Base-by-base conservation (phyloP, 2,888 invertebrate species). In the Amphimallon solstitiale region DNA sequence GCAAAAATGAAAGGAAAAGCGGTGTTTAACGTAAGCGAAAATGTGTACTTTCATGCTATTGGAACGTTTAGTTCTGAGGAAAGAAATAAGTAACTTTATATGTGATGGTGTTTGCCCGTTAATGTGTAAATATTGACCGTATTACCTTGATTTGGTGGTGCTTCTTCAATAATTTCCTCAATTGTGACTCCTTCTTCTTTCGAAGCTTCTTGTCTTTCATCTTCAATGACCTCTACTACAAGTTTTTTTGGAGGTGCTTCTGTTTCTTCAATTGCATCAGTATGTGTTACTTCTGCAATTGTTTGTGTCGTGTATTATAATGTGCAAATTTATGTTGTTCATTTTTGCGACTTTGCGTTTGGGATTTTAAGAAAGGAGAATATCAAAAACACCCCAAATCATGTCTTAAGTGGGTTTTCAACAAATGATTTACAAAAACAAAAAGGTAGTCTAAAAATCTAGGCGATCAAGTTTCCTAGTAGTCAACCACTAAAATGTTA, bases 171-270 rank as follows among this genome's bases (percentile, higher is more conserved):
- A 7, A 71, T 63, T 62, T 78, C 43, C 68, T 79, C 75, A 10
- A 77, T 70, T 63, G 75, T 71, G 34, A 73, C 68, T 69, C 74
- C 77, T 69, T 77, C 76, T 49, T 65, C 67, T 70, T 73, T 61
- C 62, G 71, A 75, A 48, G 79, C 79, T 61, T 75, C 73, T 61
- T 80, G 75, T 65, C 78, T 79, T 70, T 83, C 85, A 71, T 86
- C 84, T 59, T 86, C 77, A 69, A 86, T 81, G 73, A 82, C 84
- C 80, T 87, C 85, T 72, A 83, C 75, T 69, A 83, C 78, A 45
- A 83, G 78, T 81, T 86, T 76, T 72, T 76, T 76, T 29, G 79
- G 77, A 59, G 80, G 76, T 70, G 76, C 76, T 70, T 78, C 79
- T 9, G 72, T 74, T 72, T 80, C 80, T 75, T 82, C 81, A 38